Evolutionary conservation across 2,888 invertebrate genomes (phyloP).

Genomic region (Tachina fera): DNA sequence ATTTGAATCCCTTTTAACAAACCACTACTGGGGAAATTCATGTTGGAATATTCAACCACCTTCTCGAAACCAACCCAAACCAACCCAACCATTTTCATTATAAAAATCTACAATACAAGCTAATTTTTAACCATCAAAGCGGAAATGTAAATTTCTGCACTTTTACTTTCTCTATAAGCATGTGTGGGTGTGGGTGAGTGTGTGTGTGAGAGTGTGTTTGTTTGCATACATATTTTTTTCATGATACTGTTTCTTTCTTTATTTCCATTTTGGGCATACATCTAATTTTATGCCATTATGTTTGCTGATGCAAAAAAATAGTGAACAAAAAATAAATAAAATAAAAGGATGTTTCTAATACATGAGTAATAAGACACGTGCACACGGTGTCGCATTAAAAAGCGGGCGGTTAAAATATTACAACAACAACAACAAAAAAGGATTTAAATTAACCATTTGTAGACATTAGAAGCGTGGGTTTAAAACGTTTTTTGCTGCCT

Average conservation of each 20-base stretch:
- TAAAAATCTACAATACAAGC: constrained; percentile 64
- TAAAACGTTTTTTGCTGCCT: constrained; percentile 37
- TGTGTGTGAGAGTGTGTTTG: not conserved
- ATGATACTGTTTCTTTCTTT: constrained; percentile 27
- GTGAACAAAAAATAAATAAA: not conserved
- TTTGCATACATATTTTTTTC: not conserved
- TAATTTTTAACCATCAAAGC: constrained; percentile 68
- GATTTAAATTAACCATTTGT: constrained; percentile 52
- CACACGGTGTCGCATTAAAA: not conserved
- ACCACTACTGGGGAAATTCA: not conserved
- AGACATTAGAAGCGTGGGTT: constrained; percentile 40
- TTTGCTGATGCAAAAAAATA: constrained; percentile 6
- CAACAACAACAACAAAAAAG: constrained; percentile 19
- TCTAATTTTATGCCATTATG: constrained; percentile 26
- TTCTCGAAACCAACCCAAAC: not conserved
- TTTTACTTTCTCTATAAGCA: not conserved
- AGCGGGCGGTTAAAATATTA: constrained; percentile 53
- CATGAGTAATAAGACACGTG: constrained; percentile 5
- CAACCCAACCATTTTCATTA: constrained; percentile 37
- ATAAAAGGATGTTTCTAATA: constrained; percentile 58
- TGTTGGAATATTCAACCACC: too few relatives aligned
- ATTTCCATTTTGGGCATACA: constrained; percentile 27
- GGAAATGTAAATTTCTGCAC: constrained; percentile 66
- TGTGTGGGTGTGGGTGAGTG: not conserved
- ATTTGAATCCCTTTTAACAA: constrained; percentile 49